phyloP scores from a whole-genome alignment of 64 coral and sea anemone species.

The Montipora sp. region DNA sequence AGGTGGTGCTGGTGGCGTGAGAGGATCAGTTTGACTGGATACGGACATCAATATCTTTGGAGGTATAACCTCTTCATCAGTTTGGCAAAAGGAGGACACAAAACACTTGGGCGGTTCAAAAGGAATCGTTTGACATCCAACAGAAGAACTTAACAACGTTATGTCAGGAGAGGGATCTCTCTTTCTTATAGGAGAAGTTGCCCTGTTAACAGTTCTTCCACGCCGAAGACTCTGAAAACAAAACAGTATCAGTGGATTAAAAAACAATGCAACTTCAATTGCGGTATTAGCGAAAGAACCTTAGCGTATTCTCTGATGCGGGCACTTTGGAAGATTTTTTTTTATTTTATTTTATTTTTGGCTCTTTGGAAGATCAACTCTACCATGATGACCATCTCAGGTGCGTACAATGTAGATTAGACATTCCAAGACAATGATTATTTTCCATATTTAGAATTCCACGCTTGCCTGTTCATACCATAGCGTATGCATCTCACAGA shows the following conservation, averaged over 20 bases:
- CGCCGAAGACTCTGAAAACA: conserved; percentile 24
- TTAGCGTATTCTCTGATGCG: no score
- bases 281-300: no score
- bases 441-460: no score
- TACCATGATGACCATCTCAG: no score
- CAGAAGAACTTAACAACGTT: background rate
- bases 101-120: background rate
- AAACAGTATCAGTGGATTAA: background rate
- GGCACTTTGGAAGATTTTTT: no score
- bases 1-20: background rate
- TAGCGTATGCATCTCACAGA: background rate
- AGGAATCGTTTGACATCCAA: conserved; percentile 23
- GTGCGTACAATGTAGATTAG: no score
- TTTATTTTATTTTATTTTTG: no score
- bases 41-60: conserved; percentile 4
- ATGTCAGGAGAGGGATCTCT: conserved; percentile 7
- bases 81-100: background rate
- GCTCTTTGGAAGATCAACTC: no score
- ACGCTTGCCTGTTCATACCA: background rate
- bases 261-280: background rate
- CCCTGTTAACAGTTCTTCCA: conserved; percentile 36
- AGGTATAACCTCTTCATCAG: conserved; percentile 31
- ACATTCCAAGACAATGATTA: no score
- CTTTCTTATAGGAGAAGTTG: background rate
- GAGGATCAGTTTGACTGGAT: background rate